phyloP scores from a whole-genome alignment of 1,140 invertebrate genomes.

The Zaprionus lachaisei region DNA sequence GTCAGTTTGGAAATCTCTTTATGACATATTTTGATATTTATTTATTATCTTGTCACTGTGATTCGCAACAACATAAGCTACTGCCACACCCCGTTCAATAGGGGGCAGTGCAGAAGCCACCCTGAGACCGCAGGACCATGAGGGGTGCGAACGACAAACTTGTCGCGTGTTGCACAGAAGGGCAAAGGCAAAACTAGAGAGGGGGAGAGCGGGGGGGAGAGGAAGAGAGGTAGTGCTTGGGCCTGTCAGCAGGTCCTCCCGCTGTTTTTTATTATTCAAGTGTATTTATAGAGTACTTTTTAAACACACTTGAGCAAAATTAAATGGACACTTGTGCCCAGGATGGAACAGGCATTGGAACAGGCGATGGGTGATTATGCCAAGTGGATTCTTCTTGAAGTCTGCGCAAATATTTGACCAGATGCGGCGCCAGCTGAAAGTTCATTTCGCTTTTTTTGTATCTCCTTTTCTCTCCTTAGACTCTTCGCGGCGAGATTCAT shows the following conservation, averaged over 20 bases:
- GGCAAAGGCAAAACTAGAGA: constrained; percentile 64
- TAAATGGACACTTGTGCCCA: constrained; percentile 69
- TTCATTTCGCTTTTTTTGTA: constrained; percentile 71
- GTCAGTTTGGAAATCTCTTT: constrained; percentile 66
- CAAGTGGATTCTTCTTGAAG: constrained; percentile 72
- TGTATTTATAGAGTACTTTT: constrained; percentile 46
- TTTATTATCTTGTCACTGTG: constrained; percentile 82
- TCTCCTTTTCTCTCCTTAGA: neutral
- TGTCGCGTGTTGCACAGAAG: constrained; percentile 63
- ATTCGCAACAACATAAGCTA: constrained; percentile 71
- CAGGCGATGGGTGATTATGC: constrained; percentile 50
- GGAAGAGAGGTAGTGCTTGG: constrained; percentile 25
- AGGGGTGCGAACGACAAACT: constrained; percentile 46
- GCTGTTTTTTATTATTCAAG: constrained; percentile 42
- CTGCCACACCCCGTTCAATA: constrained; percentile 38
- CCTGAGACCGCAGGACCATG: constrained; percentile 23
- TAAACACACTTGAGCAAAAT: constrained; percentile 74
- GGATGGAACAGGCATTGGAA: constrained; percentile 35
- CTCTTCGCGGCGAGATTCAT: constrained; percentile 48
- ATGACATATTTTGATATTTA: constrained; percentile 84
- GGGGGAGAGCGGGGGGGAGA: constrained; percentile 53
- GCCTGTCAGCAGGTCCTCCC: constrained; percentile 68
- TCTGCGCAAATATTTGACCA: constrained; percentile 79
- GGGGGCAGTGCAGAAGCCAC: constrained; percentile 1
- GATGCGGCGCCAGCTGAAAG: constrained; percentile 59